Evolutionary conservation across 2,113 vertebrate genomes (phyloP).

Genomic region (Entelurus aequoreus): DNA sequence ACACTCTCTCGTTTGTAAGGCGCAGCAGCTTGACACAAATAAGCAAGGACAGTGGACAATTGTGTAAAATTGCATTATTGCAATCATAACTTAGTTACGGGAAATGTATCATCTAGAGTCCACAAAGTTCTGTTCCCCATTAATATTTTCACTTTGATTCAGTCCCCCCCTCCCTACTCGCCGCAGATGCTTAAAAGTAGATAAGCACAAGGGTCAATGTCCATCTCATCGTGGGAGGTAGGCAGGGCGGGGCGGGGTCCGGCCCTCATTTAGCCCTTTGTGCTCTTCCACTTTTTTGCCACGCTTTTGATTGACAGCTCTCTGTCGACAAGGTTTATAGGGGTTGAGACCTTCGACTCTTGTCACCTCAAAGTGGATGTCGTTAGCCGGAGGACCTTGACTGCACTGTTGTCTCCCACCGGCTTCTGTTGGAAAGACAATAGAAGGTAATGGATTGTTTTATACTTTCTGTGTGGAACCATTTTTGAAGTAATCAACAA

Average conservation of each 20-base stretch:
- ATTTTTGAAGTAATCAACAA: constrained; percentile 40
- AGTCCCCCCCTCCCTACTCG: constrained; percentile 32
- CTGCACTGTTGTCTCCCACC: constrained; percentile 20
- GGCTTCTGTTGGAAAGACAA: constrained; percentile 31
- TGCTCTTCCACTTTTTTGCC: constrained; percentile 24
- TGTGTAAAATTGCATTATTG: constrained; percentile 39
- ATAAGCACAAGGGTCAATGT: constrained; percentile 62
- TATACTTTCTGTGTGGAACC: constrained; percentile 25
- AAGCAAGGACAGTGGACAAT: too few relatives aligned
- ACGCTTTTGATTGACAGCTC: constrained; percentile 58
- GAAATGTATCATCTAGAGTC: neutral
- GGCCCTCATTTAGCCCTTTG: constrained; percentile 35
- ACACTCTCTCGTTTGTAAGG: too few relatives aligned
- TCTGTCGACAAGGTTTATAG: constrained; percentile 60
- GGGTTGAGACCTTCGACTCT: constrained; percentile 59
- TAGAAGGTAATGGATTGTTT: constrained; percentile 44
- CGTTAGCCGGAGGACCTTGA: constrained; percentile 57
- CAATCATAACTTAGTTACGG: constrained; percentile 23
- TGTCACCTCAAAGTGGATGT: constrained; percentile 61
- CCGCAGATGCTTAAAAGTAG: constrained; percentile 67
- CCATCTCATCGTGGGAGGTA: constrained; percentile 32
- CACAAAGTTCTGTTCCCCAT: constrained; percentile 30
- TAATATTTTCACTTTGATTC: constrained; percentile 41
- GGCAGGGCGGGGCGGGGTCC: neutral
- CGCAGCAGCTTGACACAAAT: too few relatives aligned